Conservation (phyloP, 1,140 invertebrate genomes). For the Whitmania pigra region DNA sequence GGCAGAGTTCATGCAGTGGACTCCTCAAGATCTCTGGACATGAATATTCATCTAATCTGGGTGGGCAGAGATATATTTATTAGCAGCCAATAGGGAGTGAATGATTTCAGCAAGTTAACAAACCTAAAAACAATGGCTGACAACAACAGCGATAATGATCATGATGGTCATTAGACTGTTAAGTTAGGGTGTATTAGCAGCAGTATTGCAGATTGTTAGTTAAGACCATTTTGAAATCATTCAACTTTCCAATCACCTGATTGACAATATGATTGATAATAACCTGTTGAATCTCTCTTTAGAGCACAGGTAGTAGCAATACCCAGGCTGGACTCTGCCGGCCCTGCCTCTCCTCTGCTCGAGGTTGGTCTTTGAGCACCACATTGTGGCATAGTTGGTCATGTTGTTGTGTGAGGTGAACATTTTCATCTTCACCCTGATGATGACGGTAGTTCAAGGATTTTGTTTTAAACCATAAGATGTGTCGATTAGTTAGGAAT, state of each 20-base stretch:
- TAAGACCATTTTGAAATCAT: background rate
- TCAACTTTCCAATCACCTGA: background rate
- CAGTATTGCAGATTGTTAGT: background rate
- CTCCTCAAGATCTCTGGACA: constrained; percentile 92
- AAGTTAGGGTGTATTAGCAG: too few relatives aligned
- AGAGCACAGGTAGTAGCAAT: constrained; percentile 62
- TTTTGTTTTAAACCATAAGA: too few relatives aligned
- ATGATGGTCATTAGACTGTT: background rate
- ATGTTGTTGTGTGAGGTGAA: constrained; percentile 44
- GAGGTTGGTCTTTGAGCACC: constrained; percentile 52
- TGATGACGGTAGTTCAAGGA: background rate
- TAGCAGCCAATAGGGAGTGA: background rate
- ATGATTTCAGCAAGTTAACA: background rate
- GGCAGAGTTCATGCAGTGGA: constrained; percentile 65
- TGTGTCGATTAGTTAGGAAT: too few relatives aligned
- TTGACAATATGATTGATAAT: too few relatives aligned
- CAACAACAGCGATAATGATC: background rate
- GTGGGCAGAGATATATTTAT: constrained; percentile 36
- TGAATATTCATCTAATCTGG: constrained; percentile 74
- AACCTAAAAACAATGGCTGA: background rate
- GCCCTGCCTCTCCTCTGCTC: constrained; percentile 55
- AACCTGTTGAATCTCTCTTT: constrained; percentile 37
- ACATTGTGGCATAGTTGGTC: constrained; percentile 45
- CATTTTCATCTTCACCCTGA: constrained; percentile 41
- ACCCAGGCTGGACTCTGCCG: constrained; percentile 58